Percentiles rank a stretch among this genome's conserved stretches.
These are phyloP conservation scores for Dendroctonus valens DNA, from an alignment of 1,140 invertebrate genomes.

Conservation along the genomic window DNA sequence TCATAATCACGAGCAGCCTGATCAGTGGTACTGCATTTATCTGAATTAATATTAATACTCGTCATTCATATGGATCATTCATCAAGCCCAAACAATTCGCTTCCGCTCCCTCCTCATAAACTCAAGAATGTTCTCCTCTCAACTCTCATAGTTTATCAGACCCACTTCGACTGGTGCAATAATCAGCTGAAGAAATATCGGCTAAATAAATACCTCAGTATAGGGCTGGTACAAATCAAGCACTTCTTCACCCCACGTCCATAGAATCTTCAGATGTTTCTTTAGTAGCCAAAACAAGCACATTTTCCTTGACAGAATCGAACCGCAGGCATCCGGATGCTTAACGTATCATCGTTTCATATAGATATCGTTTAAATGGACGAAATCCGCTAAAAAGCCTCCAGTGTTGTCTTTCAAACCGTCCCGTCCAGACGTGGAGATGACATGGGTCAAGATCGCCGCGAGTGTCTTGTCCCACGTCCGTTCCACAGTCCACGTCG, in stretches of 20 bases:
- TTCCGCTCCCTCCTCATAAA: too few relatives aligned
- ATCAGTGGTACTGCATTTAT: too few relatives aligned
- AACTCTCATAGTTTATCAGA: too few relatives aligned
- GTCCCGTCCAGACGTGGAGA: constrained; percentile 16
- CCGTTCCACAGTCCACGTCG: constrained; percentile 4
- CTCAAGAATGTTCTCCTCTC: too few relatives aligned
- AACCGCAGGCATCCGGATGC: too few relatives aligned
- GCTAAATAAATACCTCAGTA: background rate
- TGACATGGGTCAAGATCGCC: constrained; percentile 21
- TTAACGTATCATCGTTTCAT: background rate
- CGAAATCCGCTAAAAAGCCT: constrained; percentile 3
- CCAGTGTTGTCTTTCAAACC: constrained; percentile 17
- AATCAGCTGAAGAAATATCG: background rate
- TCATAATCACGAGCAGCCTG: too few relatives aligned
- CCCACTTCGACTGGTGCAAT: background rate
- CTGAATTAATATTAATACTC: too few relatives aligned
- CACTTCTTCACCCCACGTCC: background rate
- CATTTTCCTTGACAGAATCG: too few relatives aligned
- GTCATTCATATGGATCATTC: too few relatives aligned
- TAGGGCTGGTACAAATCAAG: background rate
- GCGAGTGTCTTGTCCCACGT: constrained; percentile 7
- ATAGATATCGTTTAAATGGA: constrained; percentile 15
- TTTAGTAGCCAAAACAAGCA: too few relatives aligned
- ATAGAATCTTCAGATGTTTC: too few relatives aligned
- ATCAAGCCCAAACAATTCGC: too few relatives aligned